phyloP scores from a whole-genome alignment of 1,140 invertebrate genomes.

The Tetramorium alpestre region DNA sequence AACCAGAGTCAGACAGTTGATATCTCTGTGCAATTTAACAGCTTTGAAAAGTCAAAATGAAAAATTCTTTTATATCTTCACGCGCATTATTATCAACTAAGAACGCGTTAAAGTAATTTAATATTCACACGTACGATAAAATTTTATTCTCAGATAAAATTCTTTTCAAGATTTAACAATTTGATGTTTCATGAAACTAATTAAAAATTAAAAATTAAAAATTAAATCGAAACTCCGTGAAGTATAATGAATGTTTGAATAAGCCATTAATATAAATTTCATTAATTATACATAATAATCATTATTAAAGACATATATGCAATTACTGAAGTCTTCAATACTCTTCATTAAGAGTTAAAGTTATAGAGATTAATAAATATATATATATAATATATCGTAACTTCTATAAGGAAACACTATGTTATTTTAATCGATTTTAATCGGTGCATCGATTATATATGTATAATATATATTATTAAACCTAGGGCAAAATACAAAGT shows the following conservation, averaged over 20 bases:
- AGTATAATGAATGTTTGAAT: not conserved
- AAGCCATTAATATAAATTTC: too few species aligned
- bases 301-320: not conserved
- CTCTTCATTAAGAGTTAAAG: not conserved
- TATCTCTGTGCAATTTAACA: conserved; percentile 8
- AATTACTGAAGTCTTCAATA: not conserved
- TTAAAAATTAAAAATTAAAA: not conserved
- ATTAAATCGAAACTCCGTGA: not conserved
- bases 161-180: not conserved
- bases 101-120: not conserved
- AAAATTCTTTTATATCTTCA: not conserved
- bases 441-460: not conserved
- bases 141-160: not conserved
- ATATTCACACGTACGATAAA: not conserved
- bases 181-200: not conserved
- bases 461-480: conserved; percentile 14
- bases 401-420: not conserved
- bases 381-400: not conserved
- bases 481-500: conserved; percentile 48
- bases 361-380: not conserved
- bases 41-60: not conserved
- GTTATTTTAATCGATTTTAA: not conserved
- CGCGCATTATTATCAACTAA: not conserved
- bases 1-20: not conserved
- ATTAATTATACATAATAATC: not conserved